These are phyloP conservation scores for Malurus splendens DNA, from an alignment of 2,797 vertebrate species.

Conservation along the genomic window DNA sequence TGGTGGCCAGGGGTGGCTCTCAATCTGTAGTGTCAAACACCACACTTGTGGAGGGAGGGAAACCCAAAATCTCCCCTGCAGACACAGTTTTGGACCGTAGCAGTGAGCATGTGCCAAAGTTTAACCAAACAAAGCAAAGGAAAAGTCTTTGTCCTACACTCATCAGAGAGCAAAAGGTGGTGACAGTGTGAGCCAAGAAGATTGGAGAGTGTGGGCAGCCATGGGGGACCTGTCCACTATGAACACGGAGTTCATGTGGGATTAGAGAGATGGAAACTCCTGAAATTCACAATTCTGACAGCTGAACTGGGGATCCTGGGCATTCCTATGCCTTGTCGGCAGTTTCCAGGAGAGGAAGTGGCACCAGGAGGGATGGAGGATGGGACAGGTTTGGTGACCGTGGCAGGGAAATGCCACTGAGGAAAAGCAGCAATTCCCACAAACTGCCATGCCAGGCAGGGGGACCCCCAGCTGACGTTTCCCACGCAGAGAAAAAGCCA, in stretches of 20 bases:
- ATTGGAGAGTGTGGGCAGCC: not conserved
- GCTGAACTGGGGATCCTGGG: not conserved
- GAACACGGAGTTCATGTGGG: not conserved
- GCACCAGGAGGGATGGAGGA: not conserved
- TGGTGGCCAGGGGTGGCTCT: not conserved
- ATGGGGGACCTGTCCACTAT: not conserved
- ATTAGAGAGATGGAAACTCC: not conserved
- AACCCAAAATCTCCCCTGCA: not conserved
- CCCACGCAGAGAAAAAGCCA: not conserved
- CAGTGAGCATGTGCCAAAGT: not conserved
- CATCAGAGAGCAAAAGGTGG: not conserved
- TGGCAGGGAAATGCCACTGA: accelerated
- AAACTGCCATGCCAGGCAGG: not conserved
- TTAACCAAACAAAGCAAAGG: not conserved
- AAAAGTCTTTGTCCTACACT: not conserved
- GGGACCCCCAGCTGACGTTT: not conserved
- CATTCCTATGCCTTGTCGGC: not conserved
- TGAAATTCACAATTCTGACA: not conserved
- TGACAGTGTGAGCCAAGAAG: accelerated
- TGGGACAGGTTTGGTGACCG: not conserved
- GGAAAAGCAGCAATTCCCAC: not conserved
- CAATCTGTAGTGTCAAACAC: not conserved
- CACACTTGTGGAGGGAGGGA: not conserved
- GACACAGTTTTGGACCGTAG: not conserved
- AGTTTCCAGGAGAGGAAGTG: not conserved